Conservation (phyloP, 2,888 invertebrate species). For the Zaprionus obscuricornis region DNA sequence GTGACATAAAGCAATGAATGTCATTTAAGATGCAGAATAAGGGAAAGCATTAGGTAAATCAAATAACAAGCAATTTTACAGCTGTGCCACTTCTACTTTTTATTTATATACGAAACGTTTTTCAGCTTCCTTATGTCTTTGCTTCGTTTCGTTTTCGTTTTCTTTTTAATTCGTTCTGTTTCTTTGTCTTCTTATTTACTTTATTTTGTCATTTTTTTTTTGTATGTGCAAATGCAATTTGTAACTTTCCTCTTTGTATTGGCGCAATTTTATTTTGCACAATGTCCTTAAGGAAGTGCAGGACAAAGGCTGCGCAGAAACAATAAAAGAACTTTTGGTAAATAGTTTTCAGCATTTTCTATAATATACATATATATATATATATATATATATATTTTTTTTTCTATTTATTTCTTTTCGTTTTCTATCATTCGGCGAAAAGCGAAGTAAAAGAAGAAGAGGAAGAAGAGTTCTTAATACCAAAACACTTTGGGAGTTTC, state of each 20-base stretch:
- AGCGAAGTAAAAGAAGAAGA: conserved; percentile 5
- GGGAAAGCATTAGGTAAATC: conserved; percentile 63
- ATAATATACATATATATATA: no score
- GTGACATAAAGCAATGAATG: no score
- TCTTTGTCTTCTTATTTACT: conserved; percentile 19
- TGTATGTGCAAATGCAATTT: conserved; percentile 64
- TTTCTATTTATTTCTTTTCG: conserved; percentile 35
- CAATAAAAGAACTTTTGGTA: conserved; percentile 33
- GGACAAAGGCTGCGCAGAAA: conserved; percentile 41
- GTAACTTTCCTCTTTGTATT: conserved; percentile 64
- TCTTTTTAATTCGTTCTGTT: conserved; percentile 8
- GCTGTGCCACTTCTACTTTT: no score
- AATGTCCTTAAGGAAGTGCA: conserved; percentile 42
- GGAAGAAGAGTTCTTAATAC: neutral
- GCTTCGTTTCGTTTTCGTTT: no score
- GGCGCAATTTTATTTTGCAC: conserved; percentile 37
- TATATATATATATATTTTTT: conserved; percentile 29
- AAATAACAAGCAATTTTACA: conserved; percentile 46
- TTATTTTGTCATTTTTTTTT: conserved; percentile 31
- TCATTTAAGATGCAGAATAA: conserved; percentile 44
- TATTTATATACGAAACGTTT: no score
- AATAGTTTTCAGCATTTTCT: conserved; percentile 45
- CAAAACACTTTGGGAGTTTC: conserved; percentile 1
- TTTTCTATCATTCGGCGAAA: conserved; percentile 21
- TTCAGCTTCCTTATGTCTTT: no score